A percentile compares a stretch with the other conserved stretches of the same genome.
phyloP scores from a whole-genome alignment of 2,888 invertebrate genomes.

The Geotrupes spiniger region DNA sequence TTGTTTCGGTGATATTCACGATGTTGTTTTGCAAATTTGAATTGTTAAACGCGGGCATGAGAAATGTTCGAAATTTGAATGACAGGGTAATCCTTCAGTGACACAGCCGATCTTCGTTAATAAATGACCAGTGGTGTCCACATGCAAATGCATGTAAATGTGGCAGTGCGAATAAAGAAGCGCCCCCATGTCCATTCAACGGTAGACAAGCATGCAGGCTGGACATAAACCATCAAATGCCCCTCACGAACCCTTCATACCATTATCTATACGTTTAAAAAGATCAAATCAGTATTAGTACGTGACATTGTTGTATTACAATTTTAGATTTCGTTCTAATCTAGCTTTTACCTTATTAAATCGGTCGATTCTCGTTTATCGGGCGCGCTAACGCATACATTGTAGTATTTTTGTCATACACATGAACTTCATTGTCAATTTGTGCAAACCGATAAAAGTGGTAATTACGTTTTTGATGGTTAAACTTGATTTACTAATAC shows the following conservation, averaged over 20 bases:
- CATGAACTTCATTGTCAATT: slow-evolving; percentile 30
- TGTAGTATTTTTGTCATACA: slow-evolving; percentile 6
- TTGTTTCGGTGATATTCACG: too few species aligned
- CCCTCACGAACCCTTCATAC: slow-evolving; percentile 17
- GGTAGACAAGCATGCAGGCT: slow-evolving; percentile 14
- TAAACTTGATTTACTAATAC: slow-evolving; percentile 38
- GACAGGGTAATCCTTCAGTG: slow-evolving; percentile 50
- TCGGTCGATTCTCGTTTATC: neutral
- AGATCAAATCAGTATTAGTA: slow-evolving; percentile 27
- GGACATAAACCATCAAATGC: slow-evolving; percentile 17
- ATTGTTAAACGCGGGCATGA: slow-evolving; percentile 4
- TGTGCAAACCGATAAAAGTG: slow-evolving; percentile 41
- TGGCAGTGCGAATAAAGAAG: slow-evolving; percentile 41
- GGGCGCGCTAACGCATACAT: slow-evolving; percentile 1
- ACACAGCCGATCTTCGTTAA: slow-evolving; percentile 47
- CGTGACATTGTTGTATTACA: slow-evolving; percentile 16
- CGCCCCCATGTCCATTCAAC: slow-evolving; percentile 36
- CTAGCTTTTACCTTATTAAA: slow-evolving; percentile 9
- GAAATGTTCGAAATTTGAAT: slow-evolving; percentile 44
- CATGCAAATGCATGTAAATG: slow-evolving; percentile 51
- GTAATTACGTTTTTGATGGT: slow-evolving; percentile 42
- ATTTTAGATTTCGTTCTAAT: slow-evolving; percentile 5
- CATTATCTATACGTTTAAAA: slow-evolving; percentile 26
- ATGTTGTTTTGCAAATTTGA: neutral
- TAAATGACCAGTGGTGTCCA: slow-evolving; percentile 49